Evolutionary conservation across 1,140 invertebrate species (phyloP).

Genomic region (Temnothorax nylanderi): DNA sequence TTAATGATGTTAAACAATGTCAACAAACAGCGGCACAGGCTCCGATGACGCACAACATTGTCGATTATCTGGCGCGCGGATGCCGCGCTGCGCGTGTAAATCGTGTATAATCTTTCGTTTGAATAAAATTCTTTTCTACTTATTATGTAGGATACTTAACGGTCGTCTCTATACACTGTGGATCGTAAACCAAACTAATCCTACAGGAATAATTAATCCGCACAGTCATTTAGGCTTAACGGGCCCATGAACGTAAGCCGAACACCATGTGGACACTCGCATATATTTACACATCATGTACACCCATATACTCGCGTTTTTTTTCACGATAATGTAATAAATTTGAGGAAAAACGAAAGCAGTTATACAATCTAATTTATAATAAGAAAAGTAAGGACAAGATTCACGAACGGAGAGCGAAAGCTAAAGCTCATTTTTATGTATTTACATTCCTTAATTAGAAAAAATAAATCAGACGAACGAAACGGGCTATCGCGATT

Average conservation of each 20-base stretch:
- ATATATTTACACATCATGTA: not conserved
- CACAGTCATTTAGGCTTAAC: slow-evolving; percentile 18
- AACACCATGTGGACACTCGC: not conserved
- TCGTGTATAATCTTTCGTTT: slow-evolving; percentile 7
- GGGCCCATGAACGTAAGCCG: not conserved
- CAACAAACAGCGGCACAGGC: not conserved
- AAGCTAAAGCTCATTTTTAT: not conserved
- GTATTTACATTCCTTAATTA: not conserved
- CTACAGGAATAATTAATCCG: slow-evolving; percentile 17
- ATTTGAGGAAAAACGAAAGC: not conserved
- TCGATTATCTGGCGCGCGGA: not conserved
- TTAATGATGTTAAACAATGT: slow-evolving; percentile 40
- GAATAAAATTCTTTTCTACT: not conserved
- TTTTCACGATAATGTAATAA: not conserved
- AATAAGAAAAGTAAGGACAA: not conserved
- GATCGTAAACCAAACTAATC: not conserved
- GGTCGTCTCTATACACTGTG: not conserved
- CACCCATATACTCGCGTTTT: not conserved
- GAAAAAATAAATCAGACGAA: not conserved
- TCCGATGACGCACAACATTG: not conserved
- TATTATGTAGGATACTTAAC: not conserved
- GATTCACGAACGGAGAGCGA: not conserved
- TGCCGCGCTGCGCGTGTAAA: not conserved
- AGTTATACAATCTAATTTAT: not conserved
- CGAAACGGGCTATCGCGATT: not conserved